Base-by-base conservation (phyloP, 2,113 vertebrate species). In the Rhodinocichla rosea region DNA sequence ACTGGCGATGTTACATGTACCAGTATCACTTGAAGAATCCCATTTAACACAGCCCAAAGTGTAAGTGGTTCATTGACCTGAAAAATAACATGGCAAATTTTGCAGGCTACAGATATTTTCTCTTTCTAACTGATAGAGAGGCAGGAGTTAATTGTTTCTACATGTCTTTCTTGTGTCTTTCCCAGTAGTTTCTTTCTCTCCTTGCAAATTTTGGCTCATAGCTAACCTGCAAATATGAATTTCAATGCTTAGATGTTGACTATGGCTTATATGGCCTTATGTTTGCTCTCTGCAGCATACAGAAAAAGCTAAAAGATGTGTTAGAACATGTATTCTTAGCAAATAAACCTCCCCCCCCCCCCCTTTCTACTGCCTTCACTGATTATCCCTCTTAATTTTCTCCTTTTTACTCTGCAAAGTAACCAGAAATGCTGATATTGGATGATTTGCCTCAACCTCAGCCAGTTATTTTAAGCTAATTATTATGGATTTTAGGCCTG, bases 391-490 rank as follows among this genome's bases (percentile, higher is more conserved):
- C 37, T 44, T 37, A 47, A 76, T 73, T 92, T 69, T 89, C 53
- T 87, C 10, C 18, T 53, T 83, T 83, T 67, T 69, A 45, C n/a
- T 64, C 22, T 60, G 65, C 45, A 59, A 59, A 78, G 39, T 69
- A 84, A 78, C 63, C 40, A 76, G 45, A 76, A 94, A 83, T 88
- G 82, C 39, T 95, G 78, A 84, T 92, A 82, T 62, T 37, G 27
- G 53, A 71, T 75, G 56, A 75, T 84, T 87, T 82, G 53, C 40
- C 50, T 76, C 69, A 96, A 82, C 37, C 32, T 68, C 45, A 69
- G 49, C 28, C 77, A 80, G 62, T 76, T 92, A 82, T 95, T 63
- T 92, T 96, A 64, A 92, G 81, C 32, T 97, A 96, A 95, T 94
- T 95, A 92, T 87, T 95, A 89, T 84, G 81, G 87, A 95, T 95